Conservation (phyloP, 1,140 invertebrate species). For the Brachionus manjavacas region DNA sequence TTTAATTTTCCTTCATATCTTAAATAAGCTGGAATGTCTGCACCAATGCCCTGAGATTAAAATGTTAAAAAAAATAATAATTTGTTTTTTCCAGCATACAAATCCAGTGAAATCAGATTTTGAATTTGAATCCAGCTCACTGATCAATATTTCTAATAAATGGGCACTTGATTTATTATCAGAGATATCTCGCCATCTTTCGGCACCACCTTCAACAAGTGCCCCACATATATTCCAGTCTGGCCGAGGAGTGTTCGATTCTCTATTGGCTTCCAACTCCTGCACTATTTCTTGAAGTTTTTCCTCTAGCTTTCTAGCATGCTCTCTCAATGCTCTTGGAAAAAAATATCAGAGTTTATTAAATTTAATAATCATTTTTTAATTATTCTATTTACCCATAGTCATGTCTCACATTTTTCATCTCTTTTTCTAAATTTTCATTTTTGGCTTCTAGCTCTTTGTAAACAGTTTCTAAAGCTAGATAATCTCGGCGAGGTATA, state of each 20-base stretch:
- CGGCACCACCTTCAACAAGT: constrained; percentile 50
- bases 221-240: constrained; percentile 55
- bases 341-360: constrained; percentile 4
- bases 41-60: neutral
- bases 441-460: constrained; percentile 45
- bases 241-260: constrained; percentile 54
- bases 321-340: constrained; percentile 51
- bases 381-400: neutral
- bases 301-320: constrained; percentile 51
- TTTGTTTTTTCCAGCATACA: neutral
- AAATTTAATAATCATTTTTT: neutral
- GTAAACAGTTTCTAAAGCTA: constrained; percentile 48
- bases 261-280: constrained; percentile 52
- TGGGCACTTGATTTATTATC: constrained; percentile 53
- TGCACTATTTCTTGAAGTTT: constrained; percentile 55
- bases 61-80: too few species aligned
- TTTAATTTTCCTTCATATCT: neutral
- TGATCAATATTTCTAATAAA: constrained; percentile 51
- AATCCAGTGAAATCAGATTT: neutral
- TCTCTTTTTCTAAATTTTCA: constrained; percentile 47
- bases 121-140: constrained; percentile 49
- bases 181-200: constrained; percentile 53
- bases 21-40: constrained; percentile 20
- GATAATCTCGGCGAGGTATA: constrained; percentile 55
- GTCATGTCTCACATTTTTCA: constrained; percentile 14